These are phyloP conservation scores for Heteronetta atricapilla DNA, from an alignment of 2,113 vertebrate genomes.

Conservation along the genomic window DNA sequence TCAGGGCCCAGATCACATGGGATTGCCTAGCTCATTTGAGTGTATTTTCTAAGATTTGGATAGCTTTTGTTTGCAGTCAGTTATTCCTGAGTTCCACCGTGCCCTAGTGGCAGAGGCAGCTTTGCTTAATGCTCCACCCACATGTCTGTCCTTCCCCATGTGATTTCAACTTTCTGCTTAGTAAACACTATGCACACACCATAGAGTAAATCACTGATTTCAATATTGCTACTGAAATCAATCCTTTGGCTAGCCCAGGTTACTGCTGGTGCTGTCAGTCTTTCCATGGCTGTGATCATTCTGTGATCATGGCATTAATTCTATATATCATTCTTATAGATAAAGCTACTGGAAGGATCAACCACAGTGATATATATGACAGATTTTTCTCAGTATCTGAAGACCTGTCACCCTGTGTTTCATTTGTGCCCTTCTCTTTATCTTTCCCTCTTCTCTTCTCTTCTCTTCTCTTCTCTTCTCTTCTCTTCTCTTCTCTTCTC, in stretches of 20 bases:
- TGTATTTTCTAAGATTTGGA: background rate
- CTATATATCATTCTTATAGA: accelerated
- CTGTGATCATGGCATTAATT: background rate
- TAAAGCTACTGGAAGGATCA: background rate
- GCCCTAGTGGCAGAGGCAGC: background rate
- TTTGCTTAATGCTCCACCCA: background rate
- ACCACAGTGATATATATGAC: background rate
- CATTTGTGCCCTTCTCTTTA: background rate
- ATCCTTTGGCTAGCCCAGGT: background rate
- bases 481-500: background rate
- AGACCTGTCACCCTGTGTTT: background rate
- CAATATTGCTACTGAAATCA: background rate
- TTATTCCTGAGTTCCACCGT: background rate
- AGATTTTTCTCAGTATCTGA: background rate
- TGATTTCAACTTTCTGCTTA: background rate
- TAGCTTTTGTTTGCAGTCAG: background rate
- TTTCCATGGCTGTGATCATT: background rate
- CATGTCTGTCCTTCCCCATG: background rate
- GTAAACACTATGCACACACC: background rate
- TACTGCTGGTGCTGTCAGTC: background rate
- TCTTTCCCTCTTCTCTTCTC: too few species aligned
- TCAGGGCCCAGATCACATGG: background rate
- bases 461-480: background rate
- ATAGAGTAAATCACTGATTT: background rate
- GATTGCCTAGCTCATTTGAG: background rate